phyloP scores from a whole-genome alignment of 92 coral and sea anemone species.

The Umimayanthus kanabou region DNA sequence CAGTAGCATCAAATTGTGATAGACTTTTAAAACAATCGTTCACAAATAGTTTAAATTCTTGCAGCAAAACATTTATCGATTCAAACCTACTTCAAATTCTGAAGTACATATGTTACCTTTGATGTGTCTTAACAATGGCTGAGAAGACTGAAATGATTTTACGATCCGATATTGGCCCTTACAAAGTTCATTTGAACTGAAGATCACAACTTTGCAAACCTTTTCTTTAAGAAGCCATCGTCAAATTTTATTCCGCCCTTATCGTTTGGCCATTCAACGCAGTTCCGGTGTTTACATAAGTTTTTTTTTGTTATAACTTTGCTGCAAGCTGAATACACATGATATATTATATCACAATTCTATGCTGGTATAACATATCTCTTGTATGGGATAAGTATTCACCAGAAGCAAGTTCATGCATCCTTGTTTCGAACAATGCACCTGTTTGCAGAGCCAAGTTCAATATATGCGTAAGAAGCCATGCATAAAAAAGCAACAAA shows the following conservation, averaged over 20 bases:
- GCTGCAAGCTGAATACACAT: no score
- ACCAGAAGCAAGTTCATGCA: not conserved
- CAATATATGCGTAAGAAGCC: not conserved
- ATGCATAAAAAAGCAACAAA: not conserved
- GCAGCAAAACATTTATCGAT: not conserved
- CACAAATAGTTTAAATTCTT: no score
- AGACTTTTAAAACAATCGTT: no score
- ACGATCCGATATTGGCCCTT: not conserved
- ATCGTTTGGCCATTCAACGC: not conserved
- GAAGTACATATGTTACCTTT: not conserved
- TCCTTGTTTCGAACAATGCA: no score
- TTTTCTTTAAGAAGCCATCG: not conserved
- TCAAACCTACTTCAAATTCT: not conserved
- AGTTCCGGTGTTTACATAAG: conserved; percentile 1
- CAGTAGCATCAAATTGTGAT: not conserved
- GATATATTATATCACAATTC: not conserved
- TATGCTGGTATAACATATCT: not conserved
- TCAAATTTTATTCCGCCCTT: not conserved
- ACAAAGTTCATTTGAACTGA: not conserved
- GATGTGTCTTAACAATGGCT: not conserved
- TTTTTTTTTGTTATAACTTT: not conserved
- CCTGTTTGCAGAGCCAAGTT: not conserved
- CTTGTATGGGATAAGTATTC: not conserved
- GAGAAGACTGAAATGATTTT: no score
- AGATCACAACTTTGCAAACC: no score